These are phyloP conservation scores for Globodera rostochiensis DNA, from an alignment of 1,140 invertebrate species.

Conservation along the genomic window DNA sequence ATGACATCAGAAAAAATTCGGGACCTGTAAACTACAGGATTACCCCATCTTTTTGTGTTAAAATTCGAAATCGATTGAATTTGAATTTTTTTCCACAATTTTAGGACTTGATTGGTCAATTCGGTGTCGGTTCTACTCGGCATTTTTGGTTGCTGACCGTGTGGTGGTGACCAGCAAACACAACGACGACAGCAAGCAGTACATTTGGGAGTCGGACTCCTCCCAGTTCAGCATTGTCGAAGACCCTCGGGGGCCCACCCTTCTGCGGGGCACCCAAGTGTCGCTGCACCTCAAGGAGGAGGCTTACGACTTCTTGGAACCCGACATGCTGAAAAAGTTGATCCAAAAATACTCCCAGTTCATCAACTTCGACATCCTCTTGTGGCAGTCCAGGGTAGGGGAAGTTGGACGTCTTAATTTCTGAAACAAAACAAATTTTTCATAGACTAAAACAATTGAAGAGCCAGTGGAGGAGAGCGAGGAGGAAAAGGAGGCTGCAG, in stretches of 20 bases:
- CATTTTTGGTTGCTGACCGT: conserved; percentile 85
- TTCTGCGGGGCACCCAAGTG: conserved; percentile 81
- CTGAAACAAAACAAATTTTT: background rate
- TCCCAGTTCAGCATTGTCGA: conserved; percentile 82
- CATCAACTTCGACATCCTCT: conserved; percentile 96
- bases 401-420: conserved; percentile 18
- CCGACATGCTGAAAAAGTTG: conserved; percentile 83
- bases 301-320: conserved; percentile 89
- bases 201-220: conserved; percentile 97
- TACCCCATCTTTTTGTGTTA: background rate
- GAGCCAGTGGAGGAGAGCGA: conserved; percentile 71
- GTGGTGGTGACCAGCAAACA: conserved; percentile 95
- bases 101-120: conserved; percentile 75
- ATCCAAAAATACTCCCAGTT: conserved; percentile 99
- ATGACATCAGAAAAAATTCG: too few species aligned
- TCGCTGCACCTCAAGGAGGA: conserved; percentile 93
- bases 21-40: too few species aligned
- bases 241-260: conserved; percentile 88
- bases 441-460: conserved; percentile 80
- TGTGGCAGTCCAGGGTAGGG: conserved; percentile 84
- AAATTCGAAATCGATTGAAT: conserved; percentile 1
- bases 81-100: too few species aligned
- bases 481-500: conserved; percentile 60
- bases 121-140: conserved; percentile 95
- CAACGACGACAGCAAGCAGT: conserved; percentile 80